phyloP scores from a whole-genome alignment of 2,113 vertebrate species.

The Sialia sialis region DNA sequence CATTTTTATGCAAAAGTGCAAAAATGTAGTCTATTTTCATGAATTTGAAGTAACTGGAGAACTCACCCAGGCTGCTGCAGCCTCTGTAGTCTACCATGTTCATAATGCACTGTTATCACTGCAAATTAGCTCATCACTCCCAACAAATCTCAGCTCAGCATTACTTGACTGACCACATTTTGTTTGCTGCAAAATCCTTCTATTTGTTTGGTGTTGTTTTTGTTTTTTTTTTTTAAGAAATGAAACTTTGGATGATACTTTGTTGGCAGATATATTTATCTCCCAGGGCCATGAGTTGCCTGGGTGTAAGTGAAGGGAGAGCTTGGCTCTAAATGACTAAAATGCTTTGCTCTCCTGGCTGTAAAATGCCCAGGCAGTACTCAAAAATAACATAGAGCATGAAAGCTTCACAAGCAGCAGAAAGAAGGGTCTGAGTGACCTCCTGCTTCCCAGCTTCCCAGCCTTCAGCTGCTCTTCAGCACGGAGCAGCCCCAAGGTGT shows the following conservation, averaged over 20 bases:
- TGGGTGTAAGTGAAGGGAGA: background rate
- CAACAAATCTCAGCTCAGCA: background rate
- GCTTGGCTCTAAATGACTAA: background rate
- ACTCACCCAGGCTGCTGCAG: background rate
- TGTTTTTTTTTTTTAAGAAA: background rate
- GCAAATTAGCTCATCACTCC: slow-evolving; percentile 47
- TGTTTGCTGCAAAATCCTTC: background rate
- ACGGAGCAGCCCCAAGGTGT: no score
- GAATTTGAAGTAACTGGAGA: slow-evolving; percentile 16
- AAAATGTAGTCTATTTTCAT: slow-evolving; percentile 10
- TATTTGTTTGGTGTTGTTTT: background rate
- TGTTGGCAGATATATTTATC: slow-evolving; percentile 30
- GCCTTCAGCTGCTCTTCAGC: background rate
- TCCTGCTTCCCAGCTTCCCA: background rate
- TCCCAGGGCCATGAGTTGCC: background rate
- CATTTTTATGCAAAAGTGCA: background rate
- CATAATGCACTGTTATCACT: background rate
- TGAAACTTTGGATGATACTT: background rate
- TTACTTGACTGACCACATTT: slow-evolving; percentile 12
- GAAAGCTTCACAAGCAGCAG: background rate
- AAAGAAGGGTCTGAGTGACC: background rate
- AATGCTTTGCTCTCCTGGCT: background rate
- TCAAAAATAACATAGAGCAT: background rate
- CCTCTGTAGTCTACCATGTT: background rate
- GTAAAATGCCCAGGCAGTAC: background rate